Base-by-base conservation (phyloP, 92 coral and sea anemone genomes). In the Actinostola sp. region DNA sequence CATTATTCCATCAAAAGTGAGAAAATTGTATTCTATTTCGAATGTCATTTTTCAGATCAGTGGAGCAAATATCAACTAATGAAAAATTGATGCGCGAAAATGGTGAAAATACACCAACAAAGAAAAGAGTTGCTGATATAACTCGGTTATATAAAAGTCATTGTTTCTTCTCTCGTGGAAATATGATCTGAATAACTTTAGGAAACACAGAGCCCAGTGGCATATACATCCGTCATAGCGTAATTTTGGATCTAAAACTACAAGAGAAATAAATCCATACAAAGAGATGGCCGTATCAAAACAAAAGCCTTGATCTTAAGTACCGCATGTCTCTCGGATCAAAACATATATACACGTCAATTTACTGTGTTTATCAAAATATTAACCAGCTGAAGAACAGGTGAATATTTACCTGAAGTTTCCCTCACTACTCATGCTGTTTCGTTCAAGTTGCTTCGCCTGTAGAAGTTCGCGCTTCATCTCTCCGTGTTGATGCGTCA, bases 401-500 rank as follows among this genome's bases (percentile, higher is more conserved):
- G n/a, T n/a, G n/a, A n/a, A n/a, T n/a, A n/a, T 84, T 83, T 58
- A 91, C 97, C 97, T 76, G 58, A 71, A 71, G 17, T 71, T 66
- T 35, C 70, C 88, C 7, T 53, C 66, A 2, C 77, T 66, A 65
- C 66, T 81, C 63, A 74, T 63, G 32, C 86, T 88, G 58, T 17
- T 64, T 33, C 62, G 12, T 75, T 90, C 96, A 42, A 90, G 78
- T 45, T 85, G 66, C 29, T 83, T 68, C 25, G 83, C 91, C 39
- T 75, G 83, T 12, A 55, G 58, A 14, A 91, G 76, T 67, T 95
- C 98, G 33, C 76, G 79, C 48, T 82, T 75, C 68, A 95, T 76
- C 45, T 73, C 72, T 46, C 66, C 82, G 78, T 88, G 91, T 54
- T 89, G 97, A 8, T 63, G 60, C 28, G 52, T 69, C 59, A 95